phyloP scores from a whole-genome alignment of 2,113 vertebrate species.

The Ciconia stormi region DNA sequence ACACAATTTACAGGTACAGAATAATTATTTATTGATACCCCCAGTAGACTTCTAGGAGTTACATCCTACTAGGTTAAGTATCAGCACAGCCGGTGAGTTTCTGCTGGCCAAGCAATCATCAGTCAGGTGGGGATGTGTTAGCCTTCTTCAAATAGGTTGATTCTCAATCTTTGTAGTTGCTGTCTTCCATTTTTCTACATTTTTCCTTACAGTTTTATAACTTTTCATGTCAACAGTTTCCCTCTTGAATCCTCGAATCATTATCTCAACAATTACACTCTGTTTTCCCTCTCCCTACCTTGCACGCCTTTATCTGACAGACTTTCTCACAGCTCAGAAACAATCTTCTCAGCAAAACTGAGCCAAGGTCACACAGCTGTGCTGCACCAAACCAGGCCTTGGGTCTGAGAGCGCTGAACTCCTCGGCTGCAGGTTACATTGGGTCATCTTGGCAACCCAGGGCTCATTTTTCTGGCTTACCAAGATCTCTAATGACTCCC shows the following conservation, averaged over 20 bases:
- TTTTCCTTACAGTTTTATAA: not conserved
- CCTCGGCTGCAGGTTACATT: not conserved
- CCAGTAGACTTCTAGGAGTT: not conserved
- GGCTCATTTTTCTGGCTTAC: not conserved
- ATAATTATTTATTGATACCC: not conserved
- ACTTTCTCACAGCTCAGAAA: constrained; percentile 48
- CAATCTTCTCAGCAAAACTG: constrained; percentile 30
- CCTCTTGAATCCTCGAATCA: not conserved
- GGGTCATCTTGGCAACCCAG: constrained; percentile 48
- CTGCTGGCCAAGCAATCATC: not conserved
- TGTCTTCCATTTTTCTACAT: not conserved
- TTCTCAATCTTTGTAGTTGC: not conserved
- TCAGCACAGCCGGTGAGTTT: not conserved
- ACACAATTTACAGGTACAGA: not conserved
- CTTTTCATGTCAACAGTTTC: not conserved
- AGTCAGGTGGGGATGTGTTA: not conserved
- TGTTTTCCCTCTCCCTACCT: not conserved
- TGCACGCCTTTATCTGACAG: not conserved
- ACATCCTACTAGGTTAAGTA: not conserved
- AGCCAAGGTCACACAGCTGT: constrained; percentile 56
- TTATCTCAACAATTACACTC: not conserved
- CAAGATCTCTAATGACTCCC: not conserved
- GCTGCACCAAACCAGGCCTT: not conserved
- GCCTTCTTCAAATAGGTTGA: not conserved
- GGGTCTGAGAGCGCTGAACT: not conserved